These are phyloP conservation scores for Atractosteus spatula DNA, from an alignment of 2,113 vertebrate genomes.

Conservation along the genomic window DNA sequence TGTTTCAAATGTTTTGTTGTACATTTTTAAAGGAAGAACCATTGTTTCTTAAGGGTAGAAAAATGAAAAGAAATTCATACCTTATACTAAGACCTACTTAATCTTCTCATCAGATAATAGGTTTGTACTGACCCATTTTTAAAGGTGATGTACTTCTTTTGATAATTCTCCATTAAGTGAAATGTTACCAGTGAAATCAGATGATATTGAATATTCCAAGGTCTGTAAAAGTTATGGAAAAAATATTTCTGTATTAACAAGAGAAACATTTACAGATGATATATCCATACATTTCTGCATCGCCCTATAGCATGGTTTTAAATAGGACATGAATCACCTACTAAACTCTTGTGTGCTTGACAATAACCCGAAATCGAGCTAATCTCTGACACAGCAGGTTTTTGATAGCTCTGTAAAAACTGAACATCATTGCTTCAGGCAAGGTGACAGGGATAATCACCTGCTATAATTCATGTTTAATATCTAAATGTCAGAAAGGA, in stretches of 20 bases:
- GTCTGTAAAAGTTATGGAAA: neutral
- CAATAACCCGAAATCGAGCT: slow-evolving; percentile 67
- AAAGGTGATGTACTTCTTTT: neutral
- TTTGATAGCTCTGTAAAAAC: slow-evolving; percentile 73
- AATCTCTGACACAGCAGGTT: slow-evolving; percentile 79
- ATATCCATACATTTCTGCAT: neutral
- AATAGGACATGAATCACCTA: slow-evolving; percentile 44
- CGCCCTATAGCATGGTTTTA: slow-evolving; percentile 4
- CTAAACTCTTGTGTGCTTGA: slow-evolving; percentile 36
- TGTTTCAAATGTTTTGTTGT: too few species aligned
- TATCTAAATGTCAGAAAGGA: slow-evolving; percentile 69
- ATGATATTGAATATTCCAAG: neutral
- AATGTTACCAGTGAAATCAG: neutral
- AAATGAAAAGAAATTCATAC: too few species aligned
- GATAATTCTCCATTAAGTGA: neutral
- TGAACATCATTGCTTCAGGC: slow-evolving; percentile 82
- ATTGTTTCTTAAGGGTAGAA: too few species aligned
- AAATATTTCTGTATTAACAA: neutral
- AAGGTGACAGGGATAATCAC: slow-evolving; percentile 82
- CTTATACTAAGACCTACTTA: too few species aligned
- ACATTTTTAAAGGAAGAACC: too few species aligned
- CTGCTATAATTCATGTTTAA: slow-evolving; percentile 82
- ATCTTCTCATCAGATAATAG: too few species aligned
- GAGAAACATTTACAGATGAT: slow-evolving; percentile 2
- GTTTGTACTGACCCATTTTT: neutral